Evolutionary conservation across 2,888 invertebrate species (phyloP), one percentile per base, ranked within the genome.

Genomic region (Sipha maydis): DNA sequence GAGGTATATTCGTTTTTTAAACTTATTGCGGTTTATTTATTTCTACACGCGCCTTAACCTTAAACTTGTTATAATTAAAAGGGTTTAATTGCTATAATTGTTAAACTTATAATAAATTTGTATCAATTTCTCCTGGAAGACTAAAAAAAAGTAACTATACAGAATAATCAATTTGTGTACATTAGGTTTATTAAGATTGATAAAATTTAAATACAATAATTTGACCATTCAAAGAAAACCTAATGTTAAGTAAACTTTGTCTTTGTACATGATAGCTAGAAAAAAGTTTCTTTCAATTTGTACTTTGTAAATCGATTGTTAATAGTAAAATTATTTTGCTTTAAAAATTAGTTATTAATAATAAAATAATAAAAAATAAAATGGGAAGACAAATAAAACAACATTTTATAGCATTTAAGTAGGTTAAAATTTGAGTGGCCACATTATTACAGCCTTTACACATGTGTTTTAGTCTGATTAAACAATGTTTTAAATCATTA

Each of bases 71-170:
- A 83, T 48, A 41, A 61, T 76, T 34, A 61, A 76, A 84, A 76
- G 34, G 41, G 28, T 77, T 54, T 21, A 76, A 77, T 85, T 67
- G 21, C 38, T 76, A 84, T 31, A 61, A 85, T 67, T 77, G 67
- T 31, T 25, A 76, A 38, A 84, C 41, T 73, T 84, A 75, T 61
- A 28, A 28, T 11, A 48, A 71, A 69, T 9, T 67, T 48, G 41
- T 48, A 78, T 78, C 19, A 85, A 28, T 78, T 85, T 75, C 80
- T 88, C 79, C 61, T 88, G 88, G 88, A 88, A 88, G 88, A 88
- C 88, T 67, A 82, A 88, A 79, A 17, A n/a, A 34, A 88, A 80
- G 61, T 75, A 82, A 82, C 82, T 82, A 75, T 88, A 88, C n/a
- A 82, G 67, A 88, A 67, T 82, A 82, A 88, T 9, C 67, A 79